Evolutionary conservation across 2,888 invertebrate species (phyloP).

Genomic region (Pristionchus japonicus): DNA sequence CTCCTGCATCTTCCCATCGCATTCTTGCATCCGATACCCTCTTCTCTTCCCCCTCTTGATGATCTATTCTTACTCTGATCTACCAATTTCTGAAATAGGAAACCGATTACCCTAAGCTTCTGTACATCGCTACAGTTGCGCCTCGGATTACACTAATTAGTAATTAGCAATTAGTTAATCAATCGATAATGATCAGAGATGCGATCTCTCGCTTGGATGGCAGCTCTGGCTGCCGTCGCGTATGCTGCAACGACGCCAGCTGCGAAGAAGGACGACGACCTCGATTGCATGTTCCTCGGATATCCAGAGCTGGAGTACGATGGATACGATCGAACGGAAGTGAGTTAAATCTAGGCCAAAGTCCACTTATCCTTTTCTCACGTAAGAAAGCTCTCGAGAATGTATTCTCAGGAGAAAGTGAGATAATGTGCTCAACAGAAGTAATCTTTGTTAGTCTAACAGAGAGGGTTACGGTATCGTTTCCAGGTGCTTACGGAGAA

Average conservation of each 20-base stretch:
- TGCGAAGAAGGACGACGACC: slow-evolving; percentile 59
- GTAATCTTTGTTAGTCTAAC: too few relatives aligned
- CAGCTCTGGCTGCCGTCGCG: slow-evolving; percentile 35
- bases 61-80: too few relatives aligned
- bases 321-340: slow-evolving; percentile 73
- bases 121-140: too few relatives aligned
- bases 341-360: slow-evolving; percentile 19
- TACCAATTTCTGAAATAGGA: too few relatives aligned
- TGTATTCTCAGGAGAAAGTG: too few relatives aligned
- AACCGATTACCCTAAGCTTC: too few relatives aligned
- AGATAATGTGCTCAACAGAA: too few relatives aligned
- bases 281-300: slow-evolving; percentile 75
- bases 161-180: too few relatives aligned
- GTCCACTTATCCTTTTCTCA: background rate
- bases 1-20: background rate
- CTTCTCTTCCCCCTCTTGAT: background rate
- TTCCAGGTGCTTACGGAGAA: slow-evolving; percentile 71
- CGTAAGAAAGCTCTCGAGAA: background rate
- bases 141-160: too few relatives aligned
- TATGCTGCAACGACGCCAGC: background rate
- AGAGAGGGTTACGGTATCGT: background rate
- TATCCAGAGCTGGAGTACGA: slow-evolving; percentile 75
- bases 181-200: too few relatives aligned
- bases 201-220: slow-evolving; percentile 43
- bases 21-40: background rate